These are phyloP conservation scores for Lasioglossum marginatum DNA, from an alignment of 2,888 invertebrate species.

Conservation along the genomic window DNA sequence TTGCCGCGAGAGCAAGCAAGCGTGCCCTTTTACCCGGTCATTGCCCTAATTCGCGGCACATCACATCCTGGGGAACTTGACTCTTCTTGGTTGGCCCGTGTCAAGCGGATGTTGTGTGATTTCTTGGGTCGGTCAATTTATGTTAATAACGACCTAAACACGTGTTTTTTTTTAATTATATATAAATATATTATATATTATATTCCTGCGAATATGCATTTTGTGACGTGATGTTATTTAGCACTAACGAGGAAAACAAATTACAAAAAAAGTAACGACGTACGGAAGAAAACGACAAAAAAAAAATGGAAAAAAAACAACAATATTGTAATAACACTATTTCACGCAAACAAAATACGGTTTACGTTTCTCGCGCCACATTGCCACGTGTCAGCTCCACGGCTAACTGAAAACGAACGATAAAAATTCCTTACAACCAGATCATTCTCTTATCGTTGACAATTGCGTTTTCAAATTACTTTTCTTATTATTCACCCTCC, in stretches of 20 bases:
- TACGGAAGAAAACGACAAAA: constrained; percentile 66
- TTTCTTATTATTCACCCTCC: constrained; percentile 77
- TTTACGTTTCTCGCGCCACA: constrained; percentile 71
- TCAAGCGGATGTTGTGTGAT: constrained; percentile 81
- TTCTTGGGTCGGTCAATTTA: constrained; percentile 80
- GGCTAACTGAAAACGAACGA: constrained; percentile 64
- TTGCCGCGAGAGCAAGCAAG: constrained; percentile 68
- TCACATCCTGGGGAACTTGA: constrained; percentile 78
- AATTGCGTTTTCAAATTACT: constrained; percentile 67
- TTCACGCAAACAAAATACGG: constrained; percentile 52
- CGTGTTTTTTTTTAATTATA: constrained; percentile 83
- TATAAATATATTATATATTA: constrained; percentile 92
- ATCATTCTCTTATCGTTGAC: constrained; percentile 67
- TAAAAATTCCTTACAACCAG: constrained; percentile 68
- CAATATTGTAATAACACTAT: constrained; percentile 58
- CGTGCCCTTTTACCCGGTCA: constrained; percentile 78
- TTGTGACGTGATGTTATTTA: constrained; percentile 90
- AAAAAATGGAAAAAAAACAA: constrained; percentile 33
- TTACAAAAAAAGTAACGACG: constrained; percentile 53
- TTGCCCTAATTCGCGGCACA: constrained; percentile 78
- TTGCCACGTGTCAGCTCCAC: constrained; percentile 75
- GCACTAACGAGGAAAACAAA: constrained; percentile 75
- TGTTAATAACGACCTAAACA: constrained; percentile 80
- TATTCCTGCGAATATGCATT: constrained; percentile 87
- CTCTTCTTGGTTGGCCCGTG: constrained; percentile 80